Evolutionary conservation across 2,797 vertebrate genomes (phyloP).

Genomic region (Lindbergichthys nudifrons): DNA sequence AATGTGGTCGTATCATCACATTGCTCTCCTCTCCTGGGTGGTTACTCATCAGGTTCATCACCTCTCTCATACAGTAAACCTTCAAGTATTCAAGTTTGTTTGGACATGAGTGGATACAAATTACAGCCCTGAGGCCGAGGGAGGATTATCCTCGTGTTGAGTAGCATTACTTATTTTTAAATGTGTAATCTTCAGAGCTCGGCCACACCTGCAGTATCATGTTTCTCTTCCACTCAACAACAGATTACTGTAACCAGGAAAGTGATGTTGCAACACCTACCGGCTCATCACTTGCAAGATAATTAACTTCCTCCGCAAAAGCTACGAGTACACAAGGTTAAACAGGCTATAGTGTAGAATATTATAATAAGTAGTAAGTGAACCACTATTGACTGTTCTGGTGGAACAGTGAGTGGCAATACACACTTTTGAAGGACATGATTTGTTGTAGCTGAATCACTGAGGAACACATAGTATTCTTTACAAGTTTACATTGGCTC

Average conservation of each 20-base stretch:
- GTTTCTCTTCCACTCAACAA: background rate
- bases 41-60: background rate
- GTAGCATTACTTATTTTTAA: background rate
- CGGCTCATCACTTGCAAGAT: background rate
- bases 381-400: constrained; percentile 9
- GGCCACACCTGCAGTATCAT: background rate
- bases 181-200: background rate
- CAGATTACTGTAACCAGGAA: background rate
- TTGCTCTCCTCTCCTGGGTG: background rate
- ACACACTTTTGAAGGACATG: background rate
- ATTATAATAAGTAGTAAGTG: background rate
- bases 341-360: background rate
- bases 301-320: background rate
- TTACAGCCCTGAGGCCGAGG: background rate
- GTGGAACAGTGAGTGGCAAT: background rate
- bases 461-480: too few species aligned
- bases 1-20: background rate
- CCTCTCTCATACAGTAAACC: background rate
- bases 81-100: background rate
- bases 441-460: background rate
- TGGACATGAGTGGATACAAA: background rate
- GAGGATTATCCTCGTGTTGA: background rate
- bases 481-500: background rate
- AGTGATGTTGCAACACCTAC: constrained; percentile 11
- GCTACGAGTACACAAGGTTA: background rate